Evolutionary conservation across 2,888 invertebrate genomes (phyloP), one percentile per base, ranked within the genome.

Genomic region (Callyntrura guangdongensis): DNA sequence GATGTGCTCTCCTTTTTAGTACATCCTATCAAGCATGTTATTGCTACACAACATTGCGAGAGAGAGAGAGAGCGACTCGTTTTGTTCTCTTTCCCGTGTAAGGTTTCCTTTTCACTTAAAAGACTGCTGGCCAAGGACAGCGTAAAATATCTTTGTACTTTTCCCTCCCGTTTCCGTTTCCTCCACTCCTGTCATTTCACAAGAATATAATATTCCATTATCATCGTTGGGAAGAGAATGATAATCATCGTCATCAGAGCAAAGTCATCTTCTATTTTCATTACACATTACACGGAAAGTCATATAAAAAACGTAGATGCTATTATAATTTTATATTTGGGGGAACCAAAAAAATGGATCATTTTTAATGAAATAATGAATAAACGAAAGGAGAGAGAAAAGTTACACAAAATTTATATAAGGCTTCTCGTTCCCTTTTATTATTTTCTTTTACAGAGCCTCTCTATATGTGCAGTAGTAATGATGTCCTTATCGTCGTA

Each of bases 151-250:
- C 36, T 36, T 36, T 53, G 22, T 79, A 53, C 74, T 27, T 47
- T 83, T 56, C 53, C 72, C 56, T 79, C 82, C 56, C 64, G 84
- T 85, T 89, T 89, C 89, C 89, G 85, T 67, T 85, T 89, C 85
- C 69, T 89, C 79, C 89, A 47, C 36, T 89, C 59, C 59, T 20
- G 56, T 59, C 56, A 81, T 74, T 74, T 74, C 81, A 25, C 17
- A 81, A 81, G 27, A 81, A 81, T 81, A 81, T 81, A 81, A 81
- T 81, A 81, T 89, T 67, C 79, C 69, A 79, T 85, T 79, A 64
- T 79, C 56, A 64, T 49, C 67, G 20, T 12, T 11, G 36, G 49
- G 22, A 11, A 14, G 25, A 72, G 22, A 53, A 81, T 79, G n/a
- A 79, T 64, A 12, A 64, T 86, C 56, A 64, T 56, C 49, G 82